A percentile compares a stretch with the other conserved stretches of the same genome.
These are phyloP conservation scores for Ceyx erithaca DNA, from an alignment of 2,797 vertebrate genomes.

Conservation along the genomic window DNA sequence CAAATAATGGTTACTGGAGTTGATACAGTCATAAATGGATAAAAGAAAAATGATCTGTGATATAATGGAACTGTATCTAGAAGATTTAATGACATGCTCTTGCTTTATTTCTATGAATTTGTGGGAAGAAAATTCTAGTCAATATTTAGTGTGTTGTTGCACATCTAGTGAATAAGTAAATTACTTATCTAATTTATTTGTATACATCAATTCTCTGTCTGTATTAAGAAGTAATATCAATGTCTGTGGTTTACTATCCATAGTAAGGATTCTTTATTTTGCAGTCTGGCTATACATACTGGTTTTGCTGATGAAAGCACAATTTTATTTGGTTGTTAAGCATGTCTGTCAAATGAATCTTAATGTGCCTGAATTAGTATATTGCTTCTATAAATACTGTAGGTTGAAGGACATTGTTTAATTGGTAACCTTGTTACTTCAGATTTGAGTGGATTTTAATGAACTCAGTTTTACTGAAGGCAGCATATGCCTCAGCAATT, in stretches of 20 bases:
- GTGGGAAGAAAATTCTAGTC: background rate
- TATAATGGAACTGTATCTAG: background rate
- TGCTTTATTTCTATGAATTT: background rate
- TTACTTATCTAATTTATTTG: background rate
- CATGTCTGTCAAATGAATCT: background rate
- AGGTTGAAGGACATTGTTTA: background rate
- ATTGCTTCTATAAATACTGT: background rate
- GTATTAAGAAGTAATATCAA: background rate
- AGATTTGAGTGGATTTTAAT: constrained; percentile 7
- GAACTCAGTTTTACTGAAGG: background rate
- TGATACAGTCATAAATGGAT: background rate
- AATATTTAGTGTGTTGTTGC: background rate
- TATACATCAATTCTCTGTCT: background rate
- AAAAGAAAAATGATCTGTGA: background rate
- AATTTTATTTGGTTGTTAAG: background rate
- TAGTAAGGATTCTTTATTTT: background rate
- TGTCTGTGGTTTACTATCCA: background rate
- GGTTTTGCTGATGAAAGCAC: background rate
- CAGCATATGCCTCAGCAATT: background rate
- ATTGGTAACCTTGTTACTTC: background rate
- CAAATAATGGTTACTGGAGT: background rate
- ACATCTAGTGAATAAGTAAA: background rate
- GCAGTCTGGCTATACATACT: background rate
- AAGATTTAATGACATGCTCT: background rate
- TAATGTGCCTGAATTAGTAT: background rate